Base-by-base conservation (phyloP, 2,888 invertebrate species). In the Rhynchonema sp. region DNA sequence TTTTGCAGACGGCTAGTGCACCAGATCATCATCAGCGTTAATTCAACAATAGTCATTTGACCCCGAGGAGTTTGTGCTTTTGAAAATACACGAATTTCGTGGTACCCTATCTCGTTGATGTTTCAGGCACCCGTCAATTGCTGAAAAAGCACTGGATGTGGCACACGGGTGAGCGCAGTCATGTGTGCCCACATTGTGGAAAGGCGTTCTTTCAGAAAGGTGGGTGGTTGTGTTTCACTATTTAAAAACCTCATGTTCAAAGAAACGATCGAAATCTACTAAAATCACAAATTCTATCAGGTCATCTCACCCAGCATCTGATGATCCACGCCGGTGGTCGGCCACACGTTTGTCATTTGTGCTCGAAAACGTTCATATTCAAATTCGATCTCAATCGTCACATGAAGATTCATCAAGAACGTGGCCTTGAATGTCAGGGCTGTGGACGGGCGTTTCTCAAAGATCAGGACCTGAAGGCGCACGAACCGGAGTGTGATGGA, bases 131-230 rank as follows among this genome's bases (percentile, higher is more conserved):
- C 57, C 71, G 74, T 25, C 76, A 76, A 62, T 69, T 75, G 17
- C 63, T 76, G 59, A 69, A 73, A 59, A 71, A 76, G 53, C 76
- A 76, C 65, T 73, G 73, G 61, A 70, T 75, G 67, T 75, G 75
- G 68, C 76, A 76, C 65, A 69, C 69, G 13, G 76, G 76, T 22
- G 70, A 74, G 55, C 67, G 74, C 59, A 71, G 71, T 9, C 75
- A 74, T 60, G 69, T 72, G 22, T 76, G 76, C 64, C 65, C 67
- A 2, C 63, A 71, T 26, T 76, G 76, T 66, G 66, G 67, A 57
- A 71, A 72, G 61, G 70, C 69, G 20, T 75, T 75, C 66, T 71
- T 69, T 62, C 71, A 60, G 23, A 54, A 54, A 22, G 54, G 38
- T 38, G 9, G 20, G 38, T 38, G 38, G 38, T 38, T 38, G 38